Evolutionary conservation across 2,888 invertebrate genomes (phyloP).

Genomic region (Tetheella fluctuosa): DNA sequence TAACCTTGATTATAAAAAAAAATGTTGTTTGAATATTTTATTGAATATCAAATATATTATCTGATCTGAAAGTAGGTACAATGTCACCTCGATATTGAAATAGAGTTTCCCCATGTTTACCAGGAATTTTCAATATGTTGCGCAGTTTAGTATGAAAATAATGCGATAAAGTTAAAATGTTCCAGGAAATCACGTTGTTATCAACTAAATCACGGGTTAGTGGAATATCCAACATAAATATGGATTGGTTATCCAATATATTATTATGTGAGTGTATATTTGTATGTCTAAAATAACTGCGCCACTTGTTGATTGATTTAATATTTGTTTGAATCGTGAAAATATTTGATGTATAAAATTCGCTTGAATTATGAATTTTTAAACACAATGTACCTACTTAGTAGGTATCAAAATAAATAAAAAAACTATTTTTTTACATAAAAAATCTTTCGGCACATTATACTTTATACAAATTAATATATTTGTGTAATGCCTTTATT

Average conservation of each 20-base stretch:
- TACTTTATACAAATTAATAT: too few relatives aligned
- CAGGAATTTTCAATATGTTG: not conserved
- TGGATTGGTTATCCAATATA: not conserved
- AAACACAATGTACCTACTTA: too few relatives aligned
- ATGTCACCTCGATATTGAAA: not conserved
- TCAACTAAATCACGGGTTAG: slow-evolving; percentile 5
- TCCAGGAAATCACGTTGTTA: not conserved
- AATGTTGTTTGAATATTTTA: too few relatives aligned
- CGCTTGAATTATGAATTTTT: too few relatives aligned
- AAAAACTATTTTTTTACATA: too few relatives aligned
- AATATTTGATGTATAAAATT: too few relatives aligned
- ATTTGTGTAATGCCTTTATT: too few relatives aligned
- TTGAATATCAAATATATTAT: not conserved
- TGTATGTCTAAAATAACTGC: not conserved
- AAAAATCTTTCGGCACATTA: too few relatives aligned
- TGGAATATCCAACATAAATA: not conserved
- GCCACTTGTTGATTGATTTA: too few relatives aligned
- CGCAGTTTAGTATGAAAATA: not conserved
- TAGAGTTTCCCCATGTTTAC: not conserved
- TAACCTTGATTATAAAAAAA: too few relatives aligned
- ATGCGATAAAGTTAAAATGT: not conserved
- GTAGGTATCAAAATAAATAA: too few relatives aligned
- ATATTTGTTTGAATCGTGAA: too few relatives aligned
- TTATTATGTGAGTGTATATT: not conserved
- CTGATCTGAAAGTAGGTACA: not conserved